Conservation (phyloP, 1,140 invertebrate genomes). For the Aleiodes sp. region DNA sequence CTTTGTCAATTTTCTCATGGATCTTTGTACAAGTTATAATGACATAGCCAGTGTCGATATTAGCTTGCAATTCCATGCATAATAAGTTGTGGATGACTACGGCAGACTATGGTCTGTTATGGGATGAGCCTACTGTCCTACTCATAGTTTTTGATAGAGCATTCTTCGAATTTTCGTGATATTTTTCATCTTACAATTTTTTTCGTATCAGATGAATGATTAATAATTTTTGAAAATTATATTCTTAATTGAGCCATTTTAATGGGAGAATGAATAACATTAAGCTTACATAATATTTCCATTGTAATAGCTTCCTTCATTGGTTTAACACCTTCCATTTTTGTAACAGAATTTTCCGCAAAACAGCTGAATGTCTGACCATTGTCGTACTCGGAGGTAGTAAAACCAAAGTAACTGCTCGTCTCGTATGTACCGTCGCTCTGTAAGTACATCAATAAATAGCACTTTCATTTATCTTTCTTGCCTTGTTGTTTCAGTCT, state of each 20-base stretch:
- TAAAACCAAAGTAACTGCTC: conserved; percentile 78
- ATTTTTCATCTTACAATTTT: no score
- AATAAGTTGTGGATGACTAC: conserved; percentile 27
- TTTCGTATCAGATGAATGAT: no score
- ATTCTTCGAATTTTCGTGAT: no score
- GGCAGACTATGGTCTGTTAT: no score
- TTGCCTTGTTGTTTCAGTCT: neutral
- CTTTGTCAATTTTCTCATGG: conserved; percentile 32
- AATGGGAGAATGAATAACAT: conserved; percentile 10
- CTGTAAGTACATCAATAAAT: conserved; percentile 58
- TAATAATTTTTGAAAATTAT: neutral
- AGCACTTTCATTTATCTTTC: no score
- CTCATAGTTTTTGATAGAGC: no score
- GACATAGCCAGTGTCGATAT: conserved; percentile 30
- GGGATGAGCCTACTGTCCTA: no score
- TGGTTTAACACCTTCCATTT: conserved; percentile 75
- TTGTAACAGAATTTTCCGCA: conserved; percentile 82
- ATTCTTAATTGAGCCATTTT: neutral
- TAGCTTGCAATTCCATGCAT: conserved; percentile 29
- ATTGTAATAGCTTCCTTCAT: conserved; percentile 75
- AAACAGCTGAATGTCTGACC: conserved; percentile 80
- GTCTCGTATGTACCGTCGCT: conserved; percentile 82
- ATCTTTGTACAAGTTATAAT: conserved; percentile 27
- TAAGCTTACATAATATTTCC: conserved; percentile 85
- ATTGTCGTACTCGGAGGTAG: conserved; percentile 84